Conservation (phyloP, 2,797 vertebrate genomes). For the Podargus strigoides region DNA sequence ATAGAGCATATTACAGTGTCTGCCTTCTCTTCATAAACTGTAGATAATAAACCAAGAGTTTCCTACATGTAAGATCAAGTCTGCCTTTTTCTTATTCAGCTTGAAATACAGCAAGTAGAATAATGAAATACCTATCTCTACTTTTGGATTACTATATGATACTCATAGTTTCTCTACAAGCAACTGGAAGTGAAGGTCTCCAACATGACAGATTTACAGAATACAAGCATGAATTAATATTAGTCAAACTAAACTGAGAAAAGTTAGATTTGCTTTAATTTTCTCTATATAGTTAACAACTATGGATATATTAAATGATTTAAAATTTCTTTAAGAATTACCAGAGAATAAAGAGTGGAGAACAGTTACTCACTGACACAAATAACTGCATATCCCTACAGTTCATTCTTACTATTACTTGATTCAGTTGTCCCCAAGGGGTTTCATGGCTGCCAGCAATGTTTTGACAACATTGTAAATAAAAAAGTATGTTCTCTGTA, state of each 20-base stretch:
- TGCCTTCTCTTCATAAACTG: constrained; percentile 3
- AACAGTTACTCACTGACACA: background rate
- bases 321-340: background rate
- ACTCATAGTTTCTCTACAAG: background rate
- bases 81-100: background rate
- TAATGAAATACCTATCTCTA: background rate
- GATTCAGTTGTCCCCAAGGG: background rate
- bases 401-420: background rate
- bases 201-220: background rate
- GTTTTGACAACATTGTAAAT: background rate
- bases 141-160: background rate
- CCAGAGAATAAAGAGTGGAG: background rate
- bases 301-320: background rate
- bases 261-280: background rate
- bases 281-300: background rate
- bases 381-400: background rate
- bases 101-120: background rate
- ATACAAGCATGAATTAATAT: background rate
- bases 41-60: background rate
- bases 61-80: background rate
- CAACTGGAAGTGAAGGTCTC: background rate
- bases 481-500: background rate
- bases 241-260: background rate
- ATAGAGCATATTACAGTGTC: background rate
- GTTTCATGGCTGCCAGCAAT: background rate